phyloP scores from a whole-genome alignment of 2,888 invertebrate species.

The Ptilodon capucinus region DNA sequence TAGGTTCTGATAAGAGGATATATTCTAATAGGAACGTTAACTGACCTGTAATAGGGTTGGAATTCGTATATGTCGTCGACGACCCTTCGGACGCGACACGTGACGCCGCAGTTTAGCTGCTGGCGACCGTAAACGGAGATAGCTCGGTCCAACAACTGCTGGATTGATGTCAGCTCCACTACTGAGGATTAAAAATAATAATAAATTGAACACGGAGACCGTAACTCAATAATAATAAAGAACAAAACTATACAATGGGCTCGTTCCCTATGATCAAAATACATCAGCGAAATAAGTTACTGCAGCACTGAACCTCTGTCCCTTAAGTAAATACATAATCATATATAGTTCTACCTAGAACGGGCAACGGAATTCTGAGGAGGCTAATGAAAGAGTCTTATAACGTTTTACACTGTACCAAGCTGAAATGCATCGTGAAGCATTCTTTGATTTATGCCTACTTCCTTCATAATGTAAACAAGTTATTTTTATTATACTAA shows the following conservation, averaged over 20 bases:
- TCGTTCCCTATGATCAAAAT: too few relatives aligned
- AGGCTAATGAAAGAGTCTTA: too few relatives aligned
- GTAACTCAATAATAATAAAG: too few relatives aligned
- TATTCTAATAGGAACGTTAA: constrained; percentile 9
- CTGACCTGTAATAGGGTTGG: constrained; percentile 75
- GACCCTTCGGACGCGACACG: constrained; percentile 74
- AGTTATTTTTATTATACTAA: neutral
- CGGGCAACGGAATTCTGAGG: too few relatives aligned
- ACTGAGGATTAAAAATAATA: constrained; percentile 36
- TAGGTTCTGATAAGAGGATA: neutral
- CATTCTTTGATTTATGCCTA: neutral
- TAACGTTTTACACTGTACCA: too few relatives aligned
- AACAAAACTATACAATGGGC: too few relatives aligned
- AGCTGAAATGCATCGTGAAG: too few relatives aligned
- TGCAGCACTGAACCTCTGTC: too few relatives aligned
- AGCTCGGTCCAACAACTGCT: constrained; percentile 74
- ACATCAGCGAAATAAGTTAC: too few relatives aligned
- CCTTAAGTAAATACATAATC: too few relatives aligned
- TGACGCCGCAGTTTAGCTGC: constrained; percentile 64
- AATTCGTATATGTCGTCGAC: constrained; percentile 76
- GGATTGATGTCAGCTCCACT: constrained; percentile 69
- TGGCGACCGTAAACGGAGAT: constrained; percentile 66
- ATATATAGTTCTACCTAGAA: too few relatives aligned
- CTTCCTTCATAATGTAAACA: neutral
- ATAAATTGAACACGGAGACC: too few relatives aligned